Evolutionary conservation across 2,888 invertebrate species (phyloP).

Genomic region (Aromia moschata): DNA sequence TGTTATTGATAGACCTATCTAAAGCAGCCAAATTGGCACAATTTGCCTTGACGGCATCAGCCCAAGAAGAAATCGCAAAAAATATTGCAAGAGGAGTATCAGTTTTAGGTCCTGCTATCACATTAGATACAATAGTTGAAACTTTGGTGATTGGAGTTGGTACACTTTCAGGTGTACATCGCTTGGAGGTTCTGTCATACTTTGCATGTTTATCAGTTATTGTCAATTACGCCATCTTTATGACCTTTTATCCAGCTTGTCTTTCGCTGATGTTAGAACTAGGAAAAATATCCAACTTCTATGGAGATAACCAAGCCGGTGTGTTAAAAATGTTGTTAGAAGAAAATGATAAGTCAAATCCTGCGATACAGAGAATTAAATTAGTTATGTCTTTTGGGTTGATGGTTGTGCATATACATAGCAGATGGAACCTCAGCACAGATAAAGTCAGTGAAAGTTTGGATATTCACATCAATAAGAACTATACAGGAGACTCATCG

Average conservation of each 20-base stretch:
- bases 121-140: slow-evolving; percentile 89
- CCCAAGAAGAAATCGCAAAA: slow-evolving; percentile 82
- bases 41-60: slow-evolving; percentile 80
- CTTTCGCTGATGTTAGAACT: slow-evolving; percentile 88
- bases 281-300: slow-evolving; percentile 51
- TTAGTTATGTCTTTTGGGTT: slow-evolving; percentile 94
- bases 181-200: slow-evolving; percentile 87
- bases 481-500: slow-evolving; percentile 48
- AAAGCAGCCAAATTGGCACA: slow-evolving; percentile 89
- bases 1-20: slow-evolving; percentile 89
- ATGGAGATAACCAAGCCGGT: slow-evolving; percentile 49
- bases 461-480: slow-evolving; percentile 1
- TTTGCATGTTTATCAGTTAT: slow-evolving; percentile 91
- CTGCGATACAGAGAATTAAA: slow-evolving; percentile 92
- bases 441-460: slow-evolving; percentile 21
- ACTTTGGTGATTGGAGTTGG: slow-evolving; percentile 91
- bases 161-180: slow-evolving; percentile 86
- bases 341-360: slow-evolving; percentile 87
- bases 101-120: slow-evolving; percentile 86
- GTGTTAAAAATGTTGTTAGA: slow-evolving; percentile 65
- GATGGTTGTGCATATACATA: slow-evolving; percentile 85
- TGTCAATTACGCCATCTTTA: slow-evolving; percentile 92
- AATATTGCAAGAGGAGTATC: slow-evolving; percentile 90
- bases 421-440: slow-evolving; percentile 56
- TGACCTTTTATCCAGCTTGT: slow-evolving; percentile 94